Evolutionary conservation across 2,113 vertebrate genomes (phyloP).

Genomic region (Struthio camelus): DNA sequence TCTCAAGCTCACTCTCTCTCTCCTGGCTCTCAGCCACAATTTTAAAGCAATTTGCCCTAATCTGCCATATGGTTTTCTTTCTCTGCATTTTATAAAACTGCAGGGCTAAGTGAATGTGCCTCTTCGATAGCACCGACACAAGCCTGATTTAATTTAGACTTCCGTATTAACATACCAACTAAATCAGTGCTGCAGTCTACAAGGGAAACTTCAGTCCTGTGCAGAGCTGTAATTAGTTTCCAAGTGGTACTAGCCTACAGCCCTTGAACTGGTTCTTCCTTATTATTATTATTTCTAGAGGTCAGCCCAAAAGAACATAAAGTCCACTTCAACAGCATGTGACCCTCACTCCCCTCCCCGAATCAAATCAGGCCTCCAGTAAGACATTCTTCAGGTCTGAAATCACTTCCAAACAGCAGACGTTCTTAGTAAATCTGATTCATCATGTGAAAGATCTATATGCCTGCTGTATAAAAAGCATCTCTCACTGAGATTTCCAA

Average conservation of each 20-base stretch:
- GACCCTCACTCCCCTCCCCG: conserved; percentile 43
- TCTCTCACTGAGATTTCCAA: conserved; percentile 61
- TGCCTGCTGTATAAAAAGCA: conserved; percentile 40
- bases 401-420: conserved; percentile 79
- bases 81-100: conserved; percentile 67
- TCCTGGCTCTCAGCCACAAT: conserved; percentile 58
- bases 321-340: conserved; percentile 71
- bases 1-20: conserved; percentile 18
- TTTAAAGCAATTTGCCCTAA: conserved; percentile 60
- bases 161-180: conserved; percentile 63
- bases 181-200: conserved; percentile 62
- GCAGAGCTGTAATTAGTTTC: conserved; percentile 67
- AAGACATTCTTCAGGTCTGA: conserved; percentile 83
- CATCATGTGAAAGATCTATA: conserved; percentile 66
- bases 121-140: conserved; percentile 53
- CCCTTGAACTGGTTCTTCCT: conserved; percentile 38
- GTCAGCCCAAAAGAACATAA: conserved; percentile 69
- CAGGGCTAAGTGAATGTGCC: conserved; percentile 62
- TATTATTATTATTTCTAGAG: conserved; percentile 65
- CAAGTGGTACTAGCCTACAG: conserved; percentile 14
- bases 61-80: conserved; percentile 66
- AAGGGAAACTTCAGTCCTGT: conserved; percentile 9
- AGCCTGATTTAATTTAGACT: conserved; percentile 75
- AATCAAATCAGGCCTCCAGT: conserved; percentile 84
- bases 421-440: conserved; percentile 60